These are phyloP conservation scores for Eulithis prunata DNA, from an alignment of 2,888 invertebrate species.

Conservation along the genomic window DNA sequence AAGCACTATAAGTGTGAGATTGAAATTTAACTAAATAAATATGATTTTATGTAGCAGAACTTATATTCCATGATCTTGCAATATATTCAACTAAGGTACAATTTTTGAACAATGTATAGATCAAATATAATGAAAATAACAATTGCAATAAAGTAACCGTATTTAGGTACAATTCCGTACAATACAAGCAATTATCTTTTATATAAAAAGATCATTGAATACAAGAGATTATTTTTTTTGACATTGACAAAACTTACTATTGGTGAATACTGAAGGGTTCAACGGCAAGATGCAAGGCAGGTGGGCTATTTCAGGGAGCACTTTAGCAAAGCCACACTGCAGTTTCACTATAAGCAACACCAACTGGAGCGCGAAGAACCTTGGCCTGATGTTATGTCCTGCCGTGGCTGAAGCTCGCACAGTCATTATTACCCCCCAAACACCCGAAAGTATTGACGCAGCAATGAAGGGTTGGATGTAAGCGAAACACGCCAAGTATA, in stretches of 20 bases:
- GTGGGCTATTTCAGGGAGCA: conserved; percentile 79
- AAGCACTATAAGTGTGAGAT: too few relatives aligned
- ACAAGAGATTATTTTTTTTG: too few relatives aligned
- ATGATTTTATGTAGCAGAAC: too few relatives aligned
- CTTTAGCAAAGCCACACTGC: conserved; percentile 85
- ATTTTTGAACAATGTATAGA: too few relatives aligned
- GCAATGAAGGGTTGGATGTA: conserved; percentile 87
- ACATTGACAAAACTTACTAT: conserved; percentile 80
- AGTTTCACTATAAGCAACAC: conserved; percentile 87
- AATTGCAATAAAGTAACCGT: too few relatives aligned
- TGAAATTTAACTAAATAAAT: too few relatives aligned
- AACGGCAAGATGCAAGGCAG: conserved; percentile 87
- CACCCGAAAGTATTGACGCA: conserved; percentile 86
- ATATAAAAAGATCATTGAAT: too few relatives aligned
- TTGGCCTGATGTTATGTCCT: conserved; percentile 74
- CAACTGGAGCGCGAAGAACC: conserved; percentile 86
- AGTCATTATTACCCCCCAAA: conserved; percentile 88
- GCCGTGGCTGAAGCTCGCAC: conserved; percentile 72
- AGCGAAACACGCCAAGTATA: conserved; percentile 63
- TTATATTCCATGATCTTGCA: too few relatives aligned
- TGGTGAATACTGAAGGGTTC: conserved; percentile 87
- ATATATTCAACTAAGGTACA: too few relatives aligned
- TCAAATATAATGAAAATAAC: too few relatives aligned
- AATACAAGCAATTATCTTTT: too few relatives aligned
- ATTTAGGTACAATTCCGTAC: too few relatives aligned